phyloP scores from a whole-genome alignment of 2,888 invertebrate genomes.

The Dromius quadrimaculatus region DNA sequence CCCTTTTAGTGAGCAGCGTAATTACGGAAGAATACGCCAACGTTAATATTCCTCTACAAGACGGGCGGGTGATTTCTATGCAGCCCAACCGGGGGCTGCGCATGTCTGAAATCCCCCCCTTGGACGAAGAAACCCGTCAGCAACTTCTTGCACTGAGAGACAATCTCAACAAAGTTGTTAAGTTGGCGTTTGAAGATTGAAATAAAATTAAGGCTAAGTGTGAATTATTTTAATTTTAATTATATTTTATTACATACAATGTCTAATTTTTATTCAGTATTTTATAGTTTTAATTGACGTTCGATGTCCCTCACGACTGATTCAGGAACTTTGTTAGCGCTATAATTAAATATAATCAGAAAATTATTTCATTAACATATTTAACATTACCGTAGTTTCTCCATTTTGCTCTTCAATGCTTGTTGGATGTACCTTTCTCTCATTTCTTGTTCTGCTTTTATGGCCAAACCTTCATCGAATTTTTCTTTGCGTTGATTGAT shows the following conservation, averaged over 20 bases:
- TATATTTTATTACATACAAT: background rate
- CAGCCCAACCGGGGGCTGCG: conserved; percentile 70
- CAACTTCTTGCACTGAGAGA: conserved; percentile 70
- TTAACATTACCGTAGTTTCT: conserved; percentile 67
- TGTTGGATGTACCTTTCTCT: conserved; percentile 69
- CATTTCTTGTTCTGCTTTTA: conserved; percentile 72
- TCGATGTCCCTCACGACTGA: conserved; percentile 46
- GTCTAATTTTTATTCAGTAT: background rate
- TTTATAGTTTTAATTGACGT: conserved; percentile 40
- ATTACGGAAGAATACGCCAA: conserved; percentile 71
- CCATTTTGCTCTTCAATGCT: conserved; percentile 70
- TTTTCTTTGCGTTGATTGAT: conserved; percentile 73
- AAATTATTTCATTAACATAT: background rate
- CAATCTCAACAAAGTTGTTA: conserved; percentile 63
- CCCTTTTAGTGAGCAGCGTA: conserved; percentile 70
- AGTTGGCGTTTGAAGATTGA: background rate
- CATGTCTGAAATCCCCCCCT: conserved; percentile 64
- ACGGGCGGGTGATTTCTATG: conserved; percentile 74
- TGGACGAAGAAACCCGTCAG: conserved; percentile 65
- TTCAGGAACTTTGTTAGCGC: conserved; percentile 45
- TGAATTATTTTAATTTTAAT: conserved; percentile 17
- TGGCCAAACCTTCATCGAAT: conserved; percentile 76
- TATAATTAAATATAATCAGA: conserved; percentile 11
- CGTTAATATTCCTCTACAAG: conserved; percentile 75
- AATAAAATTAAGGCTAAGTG: background rate